phyloP scores from a whole-genome alignment of 2,888 invertebrate species.

The Colostygia pectinataria region DNA sequence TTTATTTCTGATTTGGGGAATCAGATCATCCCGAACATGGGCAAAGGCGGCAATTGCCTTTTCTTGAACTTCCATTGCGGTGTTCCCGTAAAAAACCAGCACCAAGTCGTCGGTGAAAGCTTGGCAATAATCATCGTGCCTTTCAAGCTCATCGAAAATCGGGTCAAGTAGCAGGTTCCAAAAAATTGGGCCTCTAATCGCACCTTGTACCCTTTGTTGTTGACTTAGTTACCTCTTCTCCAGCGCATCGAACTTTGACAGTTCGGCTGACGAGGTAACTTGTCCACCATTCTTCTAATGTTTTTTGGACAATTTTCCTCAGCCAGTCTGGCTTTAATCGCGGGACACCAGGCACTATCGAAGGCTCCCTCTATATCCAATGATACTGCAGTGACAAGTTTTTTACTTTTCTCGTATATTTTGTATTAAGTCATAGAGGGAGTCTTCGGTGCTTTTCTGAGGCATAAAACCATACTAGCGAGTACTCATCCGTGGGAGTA shows the following conservation, averaged over 20 bases:
- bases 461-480: slow-evolving; percentile 10
- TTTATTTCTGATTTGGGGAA: too few relatives aligned
- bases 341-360: too few relatives aligned
- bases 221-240: slow-evolving; percentile 3
- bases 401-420: slow-evolving; percentile 2
- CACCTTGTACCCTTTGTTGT: slow-evolving; percentile 2
- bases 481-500: background rate
- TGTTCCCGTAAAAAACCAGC: slow-evolving; percentile 16
- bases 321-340: too few relatives aligned
- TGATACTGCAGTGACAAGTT: background rate
- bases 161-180: slow-evolving; percentile 32
- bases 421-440: background rate
- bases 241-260: slow-evolving; percentile 24
- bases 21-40: slow-evolving; percentile 17
- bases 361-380: slow-evolving; percentile 7
- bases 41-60: slow-evolving; percentile 27
- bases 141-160: slow-evolving; percentile 1
- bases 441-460: slow-evolving; percentile 10
- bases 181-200: slow-evolving; percentile 6
- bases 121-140: slow-evolving; percentile 9
- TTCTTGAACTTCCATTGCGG: slow-evolving; percentile 8
- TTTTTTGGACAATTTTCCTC: slow-evolving; percentile 12
- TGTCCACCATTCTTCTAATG: slow-evolving; percentile 5
- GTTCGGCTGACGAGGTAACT: slow-evolving; percentile 12
- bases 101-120: slow-evolving; percentile 26